Percentiles rank a stretch among this genome's conserved stretches.
Conservation (phyloP, 2,888 invertebrate species). For the Microctonus brassicae region DNA sequence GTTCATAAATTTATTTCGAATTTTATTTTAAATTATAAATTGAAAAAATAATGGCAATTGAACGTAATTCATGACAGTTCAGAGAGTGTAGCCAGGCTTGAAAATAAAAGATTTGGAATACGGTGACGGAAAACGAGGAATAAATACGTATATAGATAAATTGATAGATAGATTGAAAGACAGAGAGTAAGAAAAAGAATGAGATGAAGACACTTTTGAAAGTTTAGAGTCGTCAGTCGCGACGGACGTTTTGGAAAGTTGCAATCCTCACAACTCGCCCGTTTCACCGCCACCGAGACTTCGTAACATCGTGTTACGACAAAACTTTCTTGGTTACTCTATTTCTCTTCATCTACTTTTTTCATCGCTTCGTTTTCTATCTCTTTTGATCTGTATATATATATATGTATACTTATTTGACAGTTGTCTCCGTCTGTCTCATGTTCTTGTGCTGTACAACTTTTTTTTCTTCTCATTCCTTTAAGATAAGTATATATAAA, state of each 20-base stretch:
- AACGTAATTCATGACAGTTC: background rate
- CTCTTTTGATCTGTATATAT: background rate
- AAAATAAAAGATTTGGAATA: too few species aligned
- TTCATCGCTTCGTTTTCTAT: background rate
- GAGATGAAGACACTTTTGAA: slow-evolving; percentile 10
- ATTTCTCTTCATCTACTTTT: background rate
- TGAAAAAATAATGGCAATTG: background rate
- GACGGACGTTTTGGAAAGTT: slow-evolving; percentile 17
- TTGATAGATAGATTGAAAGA: slow-evolving; percentile 11
- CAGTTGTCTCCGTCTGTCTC: background rate
- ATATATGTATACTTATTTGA: background rate
- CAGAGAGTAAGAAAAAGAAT: slow-evolving; percentile 11
- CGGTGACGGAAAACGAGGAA: too few species aligned
- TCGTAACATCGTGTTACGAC: slow-evolving; percentile 32
- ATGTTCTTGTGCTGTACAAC: background rate
- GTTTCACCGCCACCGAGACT: slow-evolving; percentile 24
- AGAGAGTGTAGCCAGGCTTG: background rate
- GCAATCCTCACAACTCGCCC: slow-evolving; percentile 13
- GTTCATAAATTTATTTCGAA: background rate
- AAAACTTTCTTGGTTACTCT: slow-evolving; percentile 24
- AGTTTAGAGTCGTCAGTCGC: slow-evolving; percentile 22
- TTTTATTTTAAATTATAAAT: background rate
- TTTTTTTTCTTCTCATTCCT: background rate
- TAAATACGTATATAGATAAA: too few species aligned
- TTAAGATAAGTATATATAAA: background rate